Base-by-base conservation (phyloP, 2,797 vertebrate genomes). In the Sebastiscus albofasciatus region DNA sequence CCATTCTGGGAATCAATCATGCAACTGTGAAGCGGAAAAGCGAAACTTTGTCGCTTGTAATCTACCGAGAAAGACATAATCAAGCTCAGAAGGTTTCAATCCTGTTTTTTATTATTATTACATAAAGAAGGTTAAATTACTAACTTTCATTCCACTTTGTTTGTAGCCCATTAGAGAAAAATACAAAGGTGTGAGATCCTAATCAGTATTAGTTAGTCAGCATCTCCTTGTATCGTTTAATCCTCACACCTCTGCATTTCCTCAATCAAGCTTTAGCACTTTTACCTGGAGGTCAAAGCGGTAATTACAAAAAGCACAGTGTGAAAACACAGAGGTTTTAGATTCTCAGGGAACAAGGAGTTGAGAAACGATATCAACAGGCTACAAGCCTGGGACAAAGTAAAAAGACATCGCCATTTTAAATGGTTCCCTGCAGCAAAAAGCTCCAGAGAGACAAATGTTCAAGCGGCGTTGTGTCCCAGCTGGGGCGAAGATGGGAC, bases 351-450 rank as follows among this genome's bases (percentile, higher is more conserved):
- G 81, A 82, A 75, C 60, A 61, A 46, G 42, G 34, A 54, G 56
- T 12, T 49, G 18, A 84, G 61, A 84, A 92, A 80, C 90, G 34
- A 69, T 82, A 87, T 86, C 82, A 87, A 76, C 72, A 73, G 55
- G 64, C 65, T 77, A 77, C 56, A 72, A 78, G 79, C 24, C 73
- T 36, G 69, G 71, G 85, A 90, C 83, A 77, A 87, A 90, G 79
- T 78, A 73, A 85, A 79, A 86, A 84, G 81, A 85, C 80, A 81
- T 75, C 8, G 27, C 61, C 75, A 55, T 86, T 80, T 75, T 85
- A 87, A 91, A 90, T 77, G 77, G 61, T 85, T 93, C 85, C 85
- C 86, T 82, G 77, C 80, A 87, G 90, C 87, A 70, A 79, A 88
- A 77, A 80, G 72, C 89, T 86, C 83, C 58, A 59, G 84, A 81